A percentile compares a stretch with the other conserved stretches of the same genome.
Evolutionary conservation across 1,140 invertebrate genomes (phyloP).

Genomic region (Xylocopa sonorina): DNA sequence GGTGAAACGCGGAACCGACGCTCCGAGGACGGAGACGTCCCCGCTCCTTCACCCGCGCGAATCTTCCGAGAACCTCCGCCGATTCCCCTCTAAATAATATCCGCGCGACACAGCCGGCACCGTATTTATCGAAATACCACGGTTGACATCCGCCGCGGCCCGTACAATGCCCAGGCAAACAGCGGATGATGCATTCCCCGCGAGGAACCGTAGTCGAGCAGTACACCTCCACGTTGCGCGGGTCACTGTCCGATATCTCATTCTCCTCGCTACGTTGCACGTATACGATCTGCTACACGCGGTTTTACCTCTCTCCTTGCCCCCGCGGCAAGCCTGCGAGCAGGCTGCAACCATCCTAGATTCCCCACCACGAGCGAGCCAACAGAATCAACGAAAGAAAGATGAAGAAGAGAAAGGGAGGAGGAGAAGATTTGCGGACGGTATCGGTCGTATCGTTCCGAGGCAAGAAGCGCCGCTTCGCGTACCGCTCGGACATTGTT

Average conservation of each 20-base stretch:
- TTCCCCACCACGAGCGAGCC: neutral
- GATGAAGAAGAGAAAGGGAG: neutral
- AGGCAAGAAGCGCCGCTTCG: constrained; percentile 45
- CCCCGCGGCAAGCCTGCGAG: neutral
- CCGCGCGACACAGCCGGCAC: constrained; percentile 13
- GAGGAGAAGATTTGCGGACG: constrained; percentile 52
- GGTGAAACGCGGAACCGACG: neutral
- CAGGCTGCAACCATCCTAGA: neutral
- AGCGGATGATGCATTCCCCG: constrained; percentile 53
- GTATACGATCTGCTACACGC: constrained; percentile 47
- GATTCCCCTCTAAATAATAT: constrained; percentile 36
- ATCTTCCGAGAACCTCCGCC: no score
- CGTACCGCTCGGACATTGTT: constrained; percentile 44
- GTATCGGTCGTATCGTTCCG: constrained; percentile 54
- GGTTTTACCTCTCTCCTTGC: constrained; percentile 20
- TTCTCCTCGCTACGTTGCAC: constrained; percentile 48
- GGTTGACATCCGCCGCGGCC: constrained; percentile 18
- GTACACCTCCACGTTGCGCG: constrained; percentile 57
- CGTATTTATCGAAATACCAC: constrained; percentile 52
- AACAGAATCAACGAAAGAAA: constrained; percentile 20
- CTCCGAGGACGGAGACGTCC: neutral
- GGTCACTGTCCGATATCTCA: constrained; percentile 68
- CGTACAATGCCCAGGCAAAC: constrained; percentile 45
- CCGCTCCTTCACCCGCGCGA: neutral
- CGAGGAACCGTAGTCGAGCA: constrained; percentile 40